Base-by-base conservation (phyloP, 2,888 invertebrate genomes). In the Hypomecis punctinalis region DNA sequence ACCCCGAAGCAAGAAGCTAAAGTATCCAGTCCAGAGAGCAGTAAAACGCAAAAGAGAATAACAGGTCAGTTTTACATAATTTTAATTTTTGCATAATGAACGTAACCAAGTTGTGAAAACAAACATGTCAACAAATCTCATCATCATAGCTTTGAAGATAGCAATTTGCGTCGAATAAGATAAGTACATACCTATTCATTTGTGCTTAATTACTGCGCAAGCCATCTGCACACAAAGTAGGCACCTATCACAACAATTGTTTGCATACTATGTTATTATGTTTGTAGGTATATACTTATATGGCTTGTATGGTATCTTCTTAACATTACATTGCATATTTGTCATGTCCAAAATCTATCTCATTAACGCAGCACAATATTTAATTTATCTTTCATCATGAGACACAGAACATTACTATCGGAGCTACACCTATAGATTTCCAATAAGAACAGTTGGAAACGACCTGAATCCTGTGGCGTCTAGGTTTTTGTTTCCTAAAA, bases 31-130 rank as follows among this genome's bases (percentile, higher is more conserved):
- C 92, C 93, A 37, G 91, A 93, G 62, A 87, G 74, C 77, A 88
- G 81, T 77, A 93, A 93, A 85, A 90, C 93, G 52, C 94, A 94
- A 80, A 93, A 93, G 76, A 93, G 93, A 85, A 94, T 94, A 85
- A 94, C 94, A 91, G 94, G 94, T 94, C 76, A 87, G 93, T 87
- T 48, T 61, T 68, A 55, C 49, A 37, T 36, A 39, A 3, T 11
- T 9, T 6, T 13, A n/a, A 10, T 43, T n/a, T 43, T 11, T 5
- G 42, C 5, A 10, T 0, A 33, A 23, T 48, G 36, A 48, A 9
- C 33, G 33, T 6, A 48, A 48, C 5, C 37, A 13, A 11, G 9
- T 13, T 37, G n/a, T 37, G 37, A 37, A 11, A 51, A 11, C 11
- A 37, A 10, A 35, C 5, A 23, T 23, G 23, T 23, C 23, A 23